Base-by-base conservation (phyloP, 1,140 invertebrate genomes). In the Paraescarpia echinospica region DNA sequence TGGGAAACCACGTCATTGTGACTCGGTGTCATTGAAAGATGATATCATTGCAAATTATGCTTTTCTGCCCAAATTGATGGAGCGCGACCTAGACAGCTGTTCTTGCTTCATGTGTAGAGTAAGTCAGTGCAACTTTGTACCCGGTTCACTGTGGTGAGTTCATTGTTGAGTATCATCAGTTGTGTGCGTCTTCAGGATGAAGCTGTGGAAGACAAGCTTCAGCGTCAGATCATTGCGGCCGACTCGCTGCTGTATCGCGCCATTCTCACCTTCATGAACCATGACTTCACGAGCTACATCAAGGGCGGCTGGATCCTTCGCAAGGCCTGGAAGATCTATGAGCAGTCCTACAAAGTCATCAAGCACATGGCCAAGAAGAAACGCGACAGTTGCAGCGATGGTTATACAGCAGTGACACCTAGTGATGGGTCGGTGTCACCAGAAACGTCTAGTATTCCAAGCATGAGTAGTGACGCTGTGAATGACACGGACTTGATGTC, bases 241-340 rank as follows among this genome's bases (percentile, higher is more conserved):
- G 97, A 98, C 95, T 97, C 97, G 90, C 96, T 97, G 94, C 96
- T 97, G 1, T 97, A 97, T 94, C 96, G 97, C 41, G 97, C 97
- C 4, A 96, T 97, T 92, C 95, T 97, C 12, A 97, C 97, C 14
- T 97, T 97, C 93, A 96, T 97, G 0, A 97, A 97, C 93, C 97
- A 97, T 94, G 97, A 98, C 94, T 96, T 97, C 14, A 96, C 97
- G 1, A 97, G 97, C 88, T 97, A 97, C 94, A 97, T 98, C 31
- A 97, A 97, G 93, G 97, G 97, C 18, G 97, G 97, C 9, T 98
- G 97, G 97, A 96, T 97, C 93, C 95, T 98, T 90, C 95, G 97
- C 22, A 97, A 97, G 95, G 97, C 97, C 0, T 98, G 97, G 97
- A 97, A 97, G 94, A 96, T 97, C 93, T 98, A 98, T 95, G 97